A percentile compares a stretch with the other conserved stretches of the same genome.
These are phyloP conservation scores for Fragum fragum DNA, from an alignment of 2,888 invertebrate genomes.

Conservation along the genomic window DNA sequence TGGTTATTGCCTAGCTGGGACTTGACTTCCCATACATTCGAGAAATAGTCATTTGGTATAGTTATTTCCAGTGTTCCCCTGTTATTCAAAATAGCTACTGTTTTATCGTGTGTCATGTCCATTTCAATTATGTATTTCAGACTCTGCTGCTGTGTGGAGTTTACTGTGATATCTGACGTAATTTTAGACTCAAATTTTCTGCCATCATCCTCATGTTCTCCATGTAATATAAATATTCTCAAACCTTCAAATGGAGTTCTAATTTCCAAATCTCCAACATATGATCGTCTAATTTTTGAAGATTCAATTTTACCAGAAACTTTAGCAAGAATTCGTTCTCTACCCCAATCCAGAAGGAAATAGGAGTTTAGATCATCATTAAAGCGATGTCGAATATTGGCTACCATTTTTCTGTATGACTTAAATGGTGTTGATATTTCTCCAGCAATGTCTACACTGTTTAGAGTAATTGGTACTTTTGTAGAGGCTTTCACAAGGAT, in stretches of 20 bases:
- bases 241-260: conserved; percentile 60
- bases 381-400: conserved; percentile 47
- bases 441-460: conserved; percentile 60
- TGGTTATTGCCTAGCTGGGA: conserved; percentile 24
- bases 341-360: conserved; percentile 54
- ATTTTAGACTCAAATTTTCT: conserved; percentile 41
- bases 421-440: conserved; percentile 67
- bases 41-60: conserved; percentile 54
- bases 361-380: conserved; percentile 37
- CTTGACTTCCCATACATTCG: conserved; percentile 51
- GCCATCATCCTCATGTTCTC: conserved; percentile 44
- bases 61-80: conserved; percentile 45
- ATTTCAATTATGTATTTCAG: conserved; percentile 41
- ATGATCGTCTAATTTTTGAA: conserved; percentile 10
- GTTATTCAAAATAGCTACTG: conserved; percentile 33
- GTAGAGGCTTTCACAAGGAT: conserved; percentile 58
- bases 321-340: conserved; percentile 48
- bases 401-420: conserved; percentile 45
- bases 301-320: conserved; percentile 38
- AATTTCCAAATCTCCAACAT: conserved; percentile 49
- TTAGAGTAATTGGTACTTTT: conserved; percentile 58
- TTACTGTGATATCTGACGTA: conserved; percentile 24
- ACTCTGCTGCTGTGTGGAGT: conserved; percentile 28
- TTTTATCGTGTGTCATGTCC: conserved; percentile 45
- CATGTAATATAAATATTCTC: conserved; percentile 45